Conservation (phyloP, 2,113 vertebrate species). For the Meriones unguiculatus region DNA sequence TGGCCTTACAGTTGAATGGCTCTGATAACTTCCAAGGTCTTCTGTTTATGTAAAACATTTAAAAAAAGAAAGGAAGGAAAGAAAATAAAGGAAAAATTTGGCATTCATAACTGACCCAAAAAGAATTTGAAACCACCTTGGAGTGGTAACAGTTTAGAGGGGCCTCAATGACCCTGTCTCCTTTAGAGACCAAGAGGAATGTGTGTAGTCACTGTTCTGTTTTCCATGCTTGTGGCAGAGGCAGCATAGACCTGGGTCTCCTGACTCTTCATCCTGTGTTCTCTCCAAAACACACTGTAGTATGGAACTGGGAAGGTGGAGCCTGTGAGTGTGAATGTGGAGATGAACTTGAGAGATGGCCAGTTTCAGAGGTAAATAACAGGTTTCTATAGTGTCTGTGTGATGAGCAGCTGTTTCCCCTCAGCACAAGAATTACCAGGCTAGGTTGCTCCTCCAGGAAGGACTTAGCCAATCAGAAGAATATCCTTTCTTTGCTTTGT, state of each 20-base stretch:
- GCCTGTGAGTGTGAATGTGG: neutral
- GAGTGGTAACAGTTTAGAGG: neutral
- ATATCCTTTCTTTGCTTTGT: neutral
- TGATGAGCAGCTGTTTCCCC: conserved; percentile 16
- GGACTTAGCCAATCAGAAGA: conserved; percentile 10
- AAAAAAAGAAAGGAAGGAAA: neutral
- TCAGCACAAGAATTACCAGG: neutral
- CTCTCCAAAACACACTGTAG: neutral
- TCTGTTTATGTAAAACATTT: neutral
- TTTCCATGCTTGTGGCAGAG: neutral
- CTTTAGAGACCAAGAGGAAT: neutral
- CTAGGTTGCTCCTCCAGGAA: neutral
- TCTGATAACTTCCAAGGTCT: neutral
- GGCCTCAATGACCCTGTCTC: neutral
- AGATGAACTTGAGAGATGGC: conserved; percentile 15
- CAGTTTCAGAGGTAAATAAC: neutral
- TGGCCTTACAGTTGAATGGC: neutral
- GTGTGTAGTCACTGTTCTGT: neutral
- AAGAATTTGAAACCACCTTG: neutral
- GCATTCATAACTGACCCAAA: neutral
- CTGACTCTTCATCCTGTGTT: neutral
- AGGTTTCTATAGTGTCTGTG: neutral
- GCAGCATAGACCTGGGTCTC: neutral
- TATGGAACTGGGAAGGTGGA: neutral
- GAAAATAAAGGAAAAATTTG: neutral